These are phyloP conservation scores for Philonicus albiceps DNA, from an alignment of 2,888 invertebrate genomes.

Conservation along the genomic window DNA sequence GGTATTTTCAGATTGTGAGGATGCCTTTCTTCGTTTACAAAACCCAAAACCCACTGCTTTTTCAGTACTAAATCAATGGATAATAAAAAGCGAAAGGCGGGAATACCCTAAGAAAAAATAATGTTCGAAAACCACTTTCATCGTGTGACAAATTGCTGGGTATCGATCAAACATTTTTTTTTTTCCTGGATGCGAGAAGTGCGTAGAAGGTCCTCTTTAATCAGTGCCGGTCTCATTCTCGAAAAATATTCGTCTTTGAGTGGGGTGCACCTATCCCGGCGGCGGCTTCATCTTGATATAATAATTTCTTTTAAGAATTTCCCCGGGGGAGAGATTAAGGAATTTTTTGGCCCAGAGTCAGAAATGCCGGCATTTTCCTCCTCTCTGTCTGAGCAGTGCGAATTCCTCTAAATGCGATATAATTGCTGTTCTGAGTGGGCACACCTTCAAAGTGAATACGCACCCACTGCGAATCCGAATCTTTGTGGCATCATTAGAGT, in stretches of 20 bases:
- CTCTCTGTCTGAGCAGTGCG: background rate
- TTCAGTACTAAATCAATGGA: background rate
- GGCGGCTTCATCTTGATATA: background rate
- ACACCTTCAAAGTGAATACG: background rate
- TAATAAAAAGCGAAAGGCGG: background rate
- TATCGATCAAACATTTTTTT: constrained; percentile 1
- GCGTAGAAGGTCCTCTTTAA: background rate
- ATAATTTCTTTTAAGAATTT: background rate
- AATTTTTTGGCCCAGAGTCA: background rate
- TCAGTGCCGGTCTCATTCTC: background rate
- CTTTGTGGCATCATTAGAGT: background rate
- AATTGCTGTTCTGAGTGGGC: background rate
- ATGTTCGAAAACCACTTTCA: background rate
- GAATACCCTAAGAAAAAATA: background rate
- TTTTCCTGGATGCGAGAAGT: background rate
- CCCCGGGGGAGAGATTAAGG: background rate
- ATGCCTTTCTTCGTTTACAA: background rate
- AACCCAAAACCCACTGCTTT: background rate
- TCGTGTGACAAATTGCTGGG: background rate
- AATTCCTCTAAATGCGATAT: background rate
- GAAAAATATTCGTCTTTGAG: background rate
- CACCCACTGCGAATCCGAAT: background rate
- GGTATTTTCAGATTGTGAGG: background rate
- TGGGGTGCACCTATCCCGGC: background rate
- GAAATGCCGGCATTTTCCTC: background rate